Evolutionary conservation across 2,797 vertebrate genomes (phyloP), one percentile per base, ranked within the genome.

Genomic region (Hyperoplus lanceolatus): DNA sequence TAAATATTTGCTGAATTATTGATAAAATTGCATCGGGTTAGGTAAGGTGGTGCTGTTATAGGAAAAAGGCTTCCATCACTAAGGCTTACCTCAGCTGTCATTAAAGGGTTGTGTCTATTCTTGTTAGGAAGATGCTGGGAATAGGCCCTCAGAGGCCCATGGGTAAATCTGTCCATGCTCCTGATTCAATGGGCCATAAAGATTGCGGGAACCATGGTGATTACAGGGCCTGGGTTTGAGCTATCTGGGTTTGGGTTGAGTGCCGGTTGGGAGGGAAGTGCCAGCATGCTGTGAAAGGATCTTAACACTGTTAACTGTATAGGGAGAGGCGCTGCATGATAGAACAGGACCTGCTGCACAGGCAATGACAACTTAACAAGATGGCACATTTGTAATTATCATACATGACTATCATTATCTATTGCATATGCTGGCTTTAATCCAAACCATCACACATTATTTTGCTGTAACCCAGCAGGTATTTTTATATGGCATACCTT

Each of bases 361-460:
- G 80, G 79, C 85, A 88, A 87, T 90, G 93, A 92, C 90, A 94
- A 79, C 88, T 94, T 95, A 94, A 95, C 92, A 94, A 93, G 92
- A 88, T 79, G 79, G 86, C 87, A 85, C 84, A 89, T 92, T 95
- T 94, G 94, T 94, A 95, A 95, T 95, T 95, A 95, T 92, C 79
- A 84, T 87, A 85, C 82, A 92, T 79, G 84, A 74, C 91, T 93
- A 86, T 95, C 86, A 94, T 95, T 94, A 94, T 94, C 75, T 87
- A 62, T 87, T 86, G 62, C 83, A 92, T 80, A 85, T 92, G 84
- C 84, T 88, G 75, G 83, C 81, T 67, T 86, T 90, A 82, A 89
- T 87, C 79, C 78, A 86, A 81, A 81, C 73, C 69, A 50, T 79
- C 70, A 59, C 65, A 69, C 81, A 29, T 29, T 43, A 68, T 50